A percentile compares a stretch with the other conserved stretches of the same genome.
These are phyloP conservation scores for Cochlearius cochlearius DNA, from an alignment of 2,113 vertebrate genomes.

Conservation along the genomic window DNA sequence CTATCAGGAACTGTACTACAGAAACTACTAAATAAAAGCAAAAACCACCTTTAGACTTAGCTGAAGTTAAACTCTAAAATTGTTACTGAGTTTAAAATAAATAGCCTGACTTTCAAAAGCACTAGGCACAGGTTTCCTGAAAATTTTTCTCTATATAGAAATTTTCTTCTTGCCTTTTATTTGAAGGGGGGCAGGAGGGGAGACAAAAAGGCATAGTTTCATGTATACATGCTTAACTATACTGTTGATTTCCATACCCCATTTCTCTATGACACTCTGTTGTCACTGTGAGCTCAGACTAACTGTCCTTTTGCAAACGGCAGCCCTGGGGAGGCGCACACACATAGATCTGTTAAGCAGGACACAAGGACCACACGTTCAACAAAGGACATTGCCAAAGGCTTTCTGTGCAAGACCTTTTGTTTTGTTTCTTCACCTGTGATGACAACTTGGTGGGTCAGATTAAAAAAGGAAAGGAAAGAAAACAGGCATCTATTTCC, in stretches of 20 bases:
- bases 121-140: background rate
- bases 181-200: too few species aligned
- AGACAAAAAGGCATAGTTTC: background rate
- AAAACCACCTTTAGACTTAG: background rate
- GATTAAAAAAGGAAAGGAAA: background rate
- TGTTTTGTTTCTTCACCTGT: background rate
- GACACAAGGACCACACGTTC: rapidly evolving
- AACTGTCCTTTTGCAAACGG: background rate
- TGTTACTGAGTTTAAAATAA: background rate
- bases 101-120: background rate
- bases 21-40: background rate
- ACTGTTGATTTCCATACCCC: background rate
- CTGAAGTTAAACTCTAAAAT: background rate
- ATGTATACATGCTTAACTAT: rapidly evolving
- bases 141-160: background rate
- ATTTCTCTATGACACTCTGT: background rate
- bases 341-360: rapidly evolving
- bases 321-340: background rate
- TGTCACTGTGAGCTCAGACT: background rate
- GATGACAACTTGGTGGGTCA: background rate
- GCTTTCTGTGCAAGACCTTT: background rate
- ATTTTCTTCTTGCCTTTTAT: background rate
- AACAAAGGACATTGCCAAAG: background rate
- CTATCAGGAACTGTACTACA: background rate
- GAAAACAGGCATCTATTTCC: background rate